Evolutionary conservation across 2,888 invertebrate species (phyloP).

Genomic region (Ennomos fuscantarius): DNA sequence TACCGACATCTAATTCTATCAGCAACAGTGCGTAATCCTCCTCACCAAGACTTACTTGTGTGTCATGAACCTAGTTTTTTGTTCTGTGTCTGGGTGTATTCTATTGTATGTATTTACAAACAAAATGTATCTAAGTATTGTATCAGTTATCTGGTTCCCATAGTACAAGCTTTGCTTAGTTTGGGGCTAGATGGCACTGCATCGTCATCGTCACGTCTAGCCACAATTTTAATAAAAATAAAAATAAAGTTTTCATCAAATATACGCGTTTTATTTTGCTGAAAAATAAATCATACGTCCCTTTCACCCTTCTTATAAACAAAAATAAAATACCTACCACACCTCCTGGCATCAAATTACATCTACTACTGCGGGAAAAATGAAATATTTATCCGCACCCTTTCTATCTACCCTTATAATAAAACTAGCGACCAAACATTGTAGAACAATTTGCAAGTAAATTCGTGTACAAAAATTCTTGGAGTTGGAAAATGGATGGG

Average conservation of each 20-base stretch:
- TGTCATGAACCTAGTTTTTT: too few relatives aligned
- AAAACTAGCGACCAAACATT: conserved; percentile 29
- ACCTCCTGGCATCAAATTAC: conserved; percentile 10
- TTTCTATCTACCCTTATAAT: conserved; percentile 28
- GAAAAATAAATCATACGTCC: neutral
- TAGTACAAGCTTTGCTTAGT: too few relatives aligned
- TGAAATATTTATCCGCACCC: conserved; percentile 29
- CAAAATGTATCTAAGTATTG: too few relatives aligned
- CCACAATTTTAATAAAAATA: neutral
- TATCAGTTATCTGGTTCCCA: too few relatives aligned
- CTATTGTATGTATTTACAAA: too few relatives aligned
- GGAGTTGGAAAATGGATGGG: conserved; percentile 28
- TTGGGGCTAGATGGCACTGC: too few relatives aligned
- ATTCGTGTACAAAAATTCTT: conserved; percentile 25
- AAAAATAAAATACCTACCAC: conserved; percentile 6
- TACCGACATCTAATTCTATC: too few relatives aligned
- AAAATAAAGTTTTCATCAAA: neutral
- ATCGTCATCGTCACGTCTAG: too few relatives aligned
- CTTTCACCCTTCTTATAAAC: conserved; percentile 6
- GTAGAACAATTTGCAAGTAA: conserved; percentile 32
- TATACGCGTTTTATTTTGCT: neutral
- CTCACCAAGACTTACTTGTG: too few relatives aligned
- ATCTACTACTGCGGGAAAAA: conserved; percentile 10
- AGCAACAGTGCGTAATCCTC: too few relatives aligned
- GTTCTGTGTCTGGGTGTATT: too few relatives aligned